A percentile compares a stretch with the other conserved stretches of the same genome.
These are phyloP conservation scores for Microctenopoma lineatum DNA, from an alignment of 2,797 vertebrate genomes.

Conservation along the genomic window DNA sequence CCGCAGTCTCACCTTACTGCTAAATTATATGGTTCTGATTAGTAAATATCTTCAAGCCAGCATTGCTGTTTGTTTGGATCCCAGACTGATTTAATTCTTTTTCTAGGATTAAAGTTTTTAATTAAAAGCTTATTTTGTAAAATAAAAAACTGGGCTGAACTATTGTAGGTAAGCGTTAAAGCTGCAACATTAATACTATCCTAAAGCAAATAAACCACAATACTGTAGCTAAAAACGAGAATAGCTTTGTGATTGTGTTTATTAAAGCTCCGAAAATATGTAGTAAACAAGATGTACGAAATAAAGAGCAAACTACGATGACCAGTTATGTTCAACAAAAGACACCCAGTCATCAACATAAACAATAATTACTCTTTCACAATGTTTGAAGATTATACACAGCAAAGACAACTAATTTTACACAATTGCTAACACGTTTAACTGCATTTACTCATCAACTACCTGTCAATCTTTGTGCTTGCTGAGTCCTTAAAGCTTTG, in stretches of 20 bases:
- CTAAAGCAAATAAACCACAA: conserved; percentile 18
- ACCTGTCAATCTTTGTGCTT: conserved; percentile 47
- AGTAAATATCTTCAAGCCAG: conserved; percentile 22
- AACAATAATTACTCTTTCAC: conserved; percentile 61
- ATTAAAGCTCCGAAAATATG: conserved; percentile 3
- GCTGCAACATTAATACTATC: conserved; percentile 21
- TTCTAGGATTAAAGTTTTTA: conserved; percentile 36
- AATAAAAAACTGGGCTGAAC: conserved; percentile 40
- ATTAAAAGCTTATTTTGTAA: conserved; percentile 48
- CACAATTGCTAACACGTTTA: conserved; percentile 28
- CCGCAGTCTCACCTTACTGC: conserved; percentile 4
- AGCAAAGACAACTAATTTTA: conserved; percentile 36
- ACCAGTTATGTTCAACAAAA: conserved; percentile 25
- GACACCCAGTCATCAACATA: conserved; percentile 35
- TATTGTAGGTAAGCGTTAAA: conserved; percentile 28
- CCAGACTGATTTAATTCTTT: conserved; percentile 20
- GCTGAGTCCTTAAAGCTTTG: conserved; percentile 52
- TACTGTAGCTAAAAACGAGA: not conserved
- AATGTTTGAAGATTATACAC: conserved; percentile 33
- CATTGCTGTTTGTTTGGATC: conserved; percentile 43
- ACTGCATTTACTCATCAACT: conserved; percentile 50
- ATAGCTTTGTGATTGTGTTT: not conserved
- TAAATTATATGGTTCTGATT: conserved; percentile 22
- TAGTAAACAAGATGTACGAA: conserved; percentile 16
- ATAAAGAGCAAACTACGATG: conserved; percentile 25